Conservation (phyloP, 1,140 invertebrate species). For the Tetranychus cinnabarinus region DNA sequence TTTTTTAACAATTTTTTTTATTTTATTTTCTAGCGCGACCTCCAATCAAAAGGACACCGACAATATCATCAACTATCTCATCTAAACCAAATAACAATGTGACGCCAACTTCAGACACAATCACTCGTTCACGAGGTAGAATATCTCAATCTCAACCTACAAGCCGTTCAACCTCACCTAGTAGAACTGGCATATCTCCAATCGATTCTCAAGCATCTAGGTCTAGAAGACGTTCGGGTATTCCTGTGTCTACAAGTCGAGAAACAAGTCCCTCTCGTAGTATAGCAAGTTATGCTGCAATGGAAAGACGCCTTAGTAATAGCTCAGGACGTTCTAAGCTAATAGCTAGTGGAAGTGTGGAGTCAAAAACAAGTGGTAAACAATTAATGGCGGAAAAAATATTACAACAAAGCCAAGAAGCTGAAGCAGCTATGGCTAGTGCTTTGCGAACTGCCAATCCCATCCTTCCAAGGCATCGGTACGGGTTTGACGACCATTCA, state of each 20-base stretch:
- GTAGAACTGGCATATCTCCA: not conserved
- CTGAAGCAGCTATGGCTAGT: conserved; percentile 51
- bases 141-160: conserved; percentile 23
- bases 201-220: not conserved
- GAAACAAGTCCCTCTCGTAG: conserved; percentile 13
- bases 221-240: conserved; percentile 28
- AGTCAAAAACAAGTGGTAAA: not conserved
- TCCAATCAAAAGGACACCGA: not conserved
- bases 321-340: not conserved
- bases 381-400: conserved; percentile 47
- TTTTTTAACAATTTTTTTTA: too few species aligned
- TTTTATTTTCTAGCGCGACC: not conserved
- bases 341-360: not conserved
- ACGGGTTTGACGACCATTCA: conserved; percentile 58
- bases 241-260: conserved; percentile 36
- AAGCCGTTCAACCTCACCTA: conserved; percentile 61
- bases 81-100: too few species aligned
- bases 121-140: not conserved
- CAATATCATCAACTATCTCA: too few species aligned
- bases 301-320: conserved; percentile 4
- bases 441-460: not conserved
- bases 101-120: not conserved
- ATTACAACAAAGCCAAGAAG: conserved; percentile 60
- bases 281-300: not conserved
- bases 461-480: not conserved